Conservation (phyloP, 2,888 invertebrate species). For the Xestoiulus laeticollis region DNA sequence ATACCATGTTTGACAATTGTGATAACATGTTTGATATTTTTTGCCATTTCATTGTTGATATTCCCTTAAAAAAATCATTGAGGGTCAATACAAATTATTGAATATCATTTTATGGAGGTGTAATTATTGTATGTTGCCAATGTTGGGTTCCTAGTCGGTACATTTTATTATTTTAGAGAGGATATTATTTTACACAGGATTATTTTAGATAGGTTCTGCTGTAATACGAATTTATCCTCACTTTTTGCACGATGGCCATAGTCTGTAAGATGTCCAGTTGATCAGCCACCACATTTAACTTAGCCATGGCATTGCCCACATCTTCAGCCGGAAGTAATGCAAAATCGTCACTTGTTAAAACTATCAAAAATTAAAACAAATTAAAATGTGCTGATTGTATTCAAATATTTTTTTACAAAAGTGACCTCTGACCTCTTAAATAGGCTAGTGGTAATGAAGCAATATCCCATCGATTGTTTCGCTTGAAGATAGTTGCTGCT, state of each 20-base stretch:
- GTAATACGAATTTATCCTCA: too few species aligned
- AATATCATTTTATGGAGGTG: too few species aligned
- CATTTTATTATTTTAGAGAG: too few species aligned
- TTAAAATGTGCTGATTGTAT: not conserved
- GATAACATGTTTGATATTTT: too few species aligned
- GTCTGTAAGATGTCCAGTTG: not conserved
- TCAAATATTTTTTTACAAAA: not conserved
- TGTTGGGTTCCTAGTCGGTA: too few species aligned
- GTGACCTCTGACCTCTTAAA: not conserved
- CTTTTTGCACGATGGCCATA: slow-evolving; percentile 48
- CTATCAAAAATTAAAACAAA: not conserved
- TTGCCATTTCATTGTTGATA: too few species aligned
- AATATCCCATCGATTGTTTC: slow-evolving; percentile 30
- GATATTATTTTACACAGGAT: too few species aligned
- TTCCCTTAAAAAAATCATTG: too few species aligned
- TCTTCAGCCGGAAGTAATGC: slow-evolving; percentile 7
- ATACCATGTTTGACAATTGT: too few species aligned
- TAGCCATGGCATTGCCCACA: not conserved
- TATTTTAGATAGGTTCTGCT: too few species aligned
- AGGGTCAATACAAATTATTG: too few species aligned
- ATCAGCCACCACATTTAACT: slow-evolving; percentile 27
- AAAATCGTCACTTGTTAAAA: not conserved
- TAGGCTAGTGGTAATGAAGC: not conserved
- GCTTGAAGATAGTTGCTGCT: not conserved
- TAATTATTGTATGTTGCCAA: too few species aligned